Base-by-base conservation (phyloP, 2,888 invertebrate genomes). In the Tetragonula carbonaria region DNA sequence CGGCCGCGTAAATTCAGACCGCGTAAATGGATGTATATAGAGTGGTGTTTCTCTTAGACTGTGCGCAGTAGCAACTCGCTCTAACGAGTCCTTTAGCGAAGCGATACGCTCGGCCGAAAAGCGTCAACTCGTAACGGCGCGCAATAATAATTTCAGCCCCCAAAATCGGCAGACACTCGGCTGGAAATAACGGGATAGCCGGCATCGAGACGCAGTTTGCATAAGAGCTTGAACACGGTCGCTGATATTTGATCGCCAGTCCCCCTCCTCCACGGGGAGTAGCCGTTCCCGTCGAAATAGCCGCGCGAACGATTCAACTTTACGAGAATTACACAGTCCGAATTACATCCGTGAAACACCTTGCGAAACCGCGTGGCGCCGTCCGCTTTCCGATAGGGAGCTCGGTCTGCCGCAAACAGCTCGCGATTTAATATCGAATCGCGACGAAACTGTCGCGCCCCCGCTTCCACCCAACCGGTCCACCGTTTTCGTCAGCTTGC, bases 311-410 rank as follows among this genome's bases (percentile, higher is more conserved):
- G 85, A 87, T 89, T 90, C 82, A 85, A 85, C 81, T 89, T 89
- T 89, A 90, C 85, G 88, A 85, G 88, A 89, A 89, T 84, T 79
- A 85, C 89, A 79, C 74, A 80, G 66, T 51, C 38, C 82, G 90
- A 89, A 88, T 88, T 90, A 88, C 87, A 88, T 70, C 45, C 74
- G 86, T 70, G 88, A 90, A 53, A 90, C 85, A 89, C 83, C 85
- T 86, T 80, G 81, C 85, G 74, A 82, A 77, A 86, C 84, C 89
- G 78, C 82, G 18, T 28, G 68, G 28, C 73, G 73, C 50, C 72
- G 81, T 63, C 80, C 78, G 71, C 71, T 62, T 79, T 62, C 74
- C 83, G 78, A 76, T 74, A 81, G 78, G 78, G 75, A 78, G 74
- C 74, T 80, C 79, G 72, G 38, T 68, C 78, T 68, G 79, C 89